Base-by-base conservation (phyloP, 1,140 invertebrate species). In the Elysia chlorotica region DNA sequence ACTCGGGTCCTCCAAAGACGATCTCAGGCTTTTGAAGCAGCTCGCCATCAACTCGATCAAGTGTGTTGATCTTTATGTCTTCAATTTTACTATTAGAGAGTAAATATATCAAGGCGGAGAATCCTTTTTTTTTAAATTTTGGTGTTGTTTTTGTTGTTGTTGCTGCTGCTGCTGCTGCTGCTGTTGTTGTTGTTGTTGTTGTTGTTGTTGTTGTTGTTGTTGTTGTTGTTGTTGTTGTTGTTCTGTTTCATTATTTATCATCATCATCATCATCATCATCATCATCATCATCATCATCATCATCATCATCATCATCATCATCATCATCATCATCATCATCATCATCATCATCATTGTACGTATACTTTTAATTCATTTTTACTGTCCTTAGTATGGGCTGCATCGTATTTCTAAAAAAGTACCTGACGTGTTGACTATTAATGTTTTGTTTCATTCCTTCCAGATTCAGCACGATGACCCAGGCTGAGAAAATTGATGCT, bases 41-140 rank as follows among this genome's bases (percentile, higher is more conserved):
- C 84, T 95, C 14, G 93, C 93, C 0, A 78, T 91, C 0, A 94
- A 96, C 84, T 95, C 94, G 0, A 89, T 96, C 2, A 83, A 87
- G 56, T 95, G 87, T 74, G 76, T 54, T 31, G 10, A n/a, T 33
- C 23, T 17, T 30, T 10, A 30, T 23, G 5, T 19, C 4, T 38
- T 36, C 21, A 33, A 28, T 65, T 31, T 1, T 2, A 17, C 6
- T 53, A 14, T 23, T 6, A 30, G 21, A 21, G 17, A 10, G 56
- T 17, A 59, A 59, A 17, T 17, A 21, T 17, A 28, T 59, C 25
- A 14, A 14, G 28, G 4, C 17, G 28, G 21, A 36, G 17, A 23
- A 10, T 21, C 0, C 4, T 4, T 2, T 63, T 61, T 21, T 66
- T 17, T 73, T n/a, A 59, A 25, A 25, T 62, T 25, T 2, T 25